Percentiles rank a stretch among this genome's conserved stretches.
These are phyloP conservation scores for Zaprionus camerounensis DNA, from an alignment of 1,140 invertebrate species.

Conservation along the genomic window DNA sequence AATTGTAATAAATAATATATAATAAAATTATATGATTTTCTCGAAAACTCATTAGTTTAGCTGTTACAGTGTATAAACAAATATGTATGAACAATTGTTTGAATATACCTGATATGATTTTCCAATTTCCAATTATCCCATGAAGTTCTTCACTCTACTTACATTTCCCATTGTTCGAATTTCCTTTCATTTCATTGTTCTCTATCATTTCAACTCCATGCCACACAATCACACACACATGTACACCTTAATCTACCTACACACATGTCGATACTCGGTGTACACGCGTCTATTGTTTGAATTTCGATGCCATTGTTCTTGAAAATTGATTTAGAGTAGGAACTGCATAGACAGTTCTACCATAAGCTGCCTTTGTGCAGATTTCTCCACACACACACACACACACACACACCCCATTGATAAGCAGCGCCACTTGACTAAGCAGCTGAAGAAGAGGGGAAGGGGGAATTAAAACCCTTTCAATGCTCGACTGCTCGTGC, in stretches of 20 bases:
- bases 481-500: background rate
- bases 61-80: slow-evolving; percentile 79
- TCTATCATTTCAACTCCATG: slow-evolving; percentile 39
- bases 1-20: slow-evolving; percentile 76
- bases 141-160: slow-evolving; percentile 17
- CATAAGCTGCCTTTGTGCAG: background rate
- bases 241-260: slow-evolving; percentile 50
- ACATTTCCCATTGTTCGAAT: slow-evolving; percentile 41
- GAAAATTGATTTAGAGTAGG: slow-evolving; percentile 67
- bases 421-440: slow-evolving; percentile 24
- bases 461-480: slow-evolving; percentile 12
- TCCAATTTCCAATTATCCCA: slow-evolving; percentile 27
- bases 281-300: slow-evolving; percentile 58
- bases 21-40: slow-evolving; percentile 53
- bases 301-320: slow-evolving; percentile 65
- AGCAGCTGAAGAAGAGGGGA: background rate
- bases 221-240: slow-evolving; percentile 25
- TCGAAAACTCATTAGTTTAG: slow-evolving; percentile 74
- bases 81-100: slow-evolving; percentile 63
- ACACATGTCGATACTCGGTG: slow-evolving; percentile 10
- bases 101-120: slow-evolving; percentile 31
- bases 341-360: slow-evolving; percentile 40
- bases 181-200: slow-evolving; percentile 53
- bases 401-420: background rate
- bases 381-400: background rate